These are phyloP conservation scores for Pseudomyrmex gracilis DNA, from an alignment of 1,140 invertebrate genomes.

Conservation along the genomic window DNA sequence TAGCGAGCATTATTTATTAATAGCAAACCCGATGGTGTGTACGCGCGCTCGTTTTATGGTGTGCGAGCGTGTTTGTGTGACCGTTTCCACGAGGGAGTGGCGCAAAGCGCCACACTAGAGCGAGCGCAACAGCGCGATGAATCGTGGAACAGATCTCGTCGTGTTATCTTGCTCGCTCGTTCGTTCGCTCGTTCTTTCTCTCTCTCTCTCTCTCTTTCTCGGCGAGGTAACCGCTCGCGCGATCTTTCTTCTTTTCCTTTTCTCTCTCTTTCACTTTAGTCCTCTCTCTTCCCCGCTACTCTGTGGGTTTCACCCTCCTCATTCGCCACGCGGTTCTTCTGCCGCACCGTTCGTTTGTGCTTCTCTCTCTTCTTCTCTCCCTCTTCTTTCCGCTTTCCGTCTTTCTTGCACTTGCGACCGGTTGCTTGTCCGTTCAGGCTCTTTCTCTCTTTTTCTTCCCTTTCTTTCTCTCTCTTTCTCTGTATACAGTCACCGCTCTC, in stretches of 20 bases:
- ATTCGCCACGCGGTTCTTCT: conserved; percentile 34
- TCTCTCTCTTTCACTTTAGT: conserved; percentile 35
- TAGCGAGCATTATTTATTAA: conserved; percentile 74
- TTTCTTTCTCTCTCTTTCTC: conserved; percentile 48
- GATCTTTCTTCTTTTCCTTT: conserved; percentile 53
- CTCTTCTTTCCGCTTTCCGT: conserved; percentile 67
- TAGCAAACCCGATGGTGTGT: conserved; percentile 66
- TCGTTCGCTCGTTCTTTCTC: conserved; percentile 33
- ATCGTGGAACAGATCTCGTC: conserved; percentile 72
- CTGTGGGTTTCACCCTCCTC: conserved; percentile 20
- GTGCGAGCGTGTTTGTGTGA: neutral
- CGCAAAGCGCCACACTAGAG: conserved; percentile 70
- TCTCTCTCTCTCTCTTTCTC: conserved; percentile 3
- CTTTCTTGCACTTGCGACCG: conserved; percentile 68
- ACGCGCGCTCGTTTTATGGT: neutral
- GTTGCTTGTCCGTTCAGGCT: conserved; percentile 57
- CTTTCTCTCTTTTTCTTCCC: conserved; percentile 60
- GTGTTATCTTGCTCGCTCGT: conserved; percentile 23
- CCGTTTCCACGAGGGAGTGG: conserved; percentile 67
- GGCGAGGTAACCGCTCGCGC: conserved; percentile 21
- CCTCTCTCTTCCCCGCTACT: conserved; percentile 1
- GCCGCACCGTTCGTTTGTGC: conserved; percentile 43
- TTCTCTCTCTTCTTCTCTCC: conserved; percentile 59
- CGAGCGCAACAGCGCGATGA: conserved; percentile 71
- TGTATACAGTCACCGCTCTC: conserved; percentile 65